phyloP scores from a whole-genome alignment of 2,113 vertebrate species.

The Willisornis vidua region DNA sequence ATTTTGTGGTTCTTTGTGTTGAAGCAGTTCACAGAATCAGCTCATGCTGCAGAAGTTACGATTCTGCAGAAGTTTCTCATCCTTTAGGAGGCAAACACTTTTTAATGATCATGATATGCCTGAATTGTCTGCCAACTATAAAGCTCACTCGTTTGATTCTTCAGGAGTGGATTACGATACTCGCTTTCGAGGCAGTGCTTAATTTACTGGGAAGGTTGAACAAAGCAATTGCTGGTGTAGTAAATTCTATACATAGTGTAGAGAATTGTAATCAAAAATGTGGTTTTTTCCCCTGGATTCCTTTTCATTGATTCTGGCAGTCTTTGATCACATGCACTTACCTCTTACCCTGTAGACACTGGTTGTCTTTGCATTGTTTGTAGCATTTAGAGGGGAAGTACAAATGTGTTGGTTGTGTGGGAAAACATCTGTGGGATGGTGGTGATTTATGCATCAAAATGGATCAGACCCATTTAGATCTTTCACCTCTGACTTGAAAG shows the following conservation, averaged over 20 bases:
- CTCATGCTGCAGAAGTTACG: neutral
- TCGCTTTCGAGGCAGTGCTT: neutral
- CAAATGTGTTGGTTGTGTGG: neutral
- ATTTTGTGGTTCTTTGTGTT: neutral
- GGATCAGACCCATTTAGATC: neutral
- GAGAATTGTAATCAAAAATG: neutral
- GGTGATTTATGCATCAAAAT: neutral
- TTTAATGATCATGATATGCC: neutral
- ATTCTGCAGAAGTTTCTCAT: neutral
- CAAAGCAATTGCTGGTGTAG: neutral
- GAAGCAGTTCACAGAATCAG: neutral
- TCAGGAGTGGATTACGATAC: neutral
- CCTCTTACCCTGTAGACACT: neutral
- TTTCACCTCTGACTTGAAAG: neutral
- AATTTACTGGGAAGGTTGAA: neutral
- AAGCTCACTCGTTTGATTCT: neutral
- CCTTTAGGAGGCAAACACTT: neutral
- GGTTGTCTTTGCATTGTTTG: neutral
- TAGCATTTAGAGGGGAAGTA: neutral
- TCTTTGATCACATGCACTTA: neutral
- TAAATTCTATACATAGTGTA: neutral
- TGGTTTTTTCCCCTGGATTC: neutral
- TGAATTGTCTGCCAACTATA: neutral
- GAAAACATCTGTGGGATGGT: neutral
- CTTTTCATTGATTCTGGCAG: neutral